Evolutionary conservation across 1,140 invertebrate species (phyloP).

Genomic region (Drosophila santomea): DNA sequence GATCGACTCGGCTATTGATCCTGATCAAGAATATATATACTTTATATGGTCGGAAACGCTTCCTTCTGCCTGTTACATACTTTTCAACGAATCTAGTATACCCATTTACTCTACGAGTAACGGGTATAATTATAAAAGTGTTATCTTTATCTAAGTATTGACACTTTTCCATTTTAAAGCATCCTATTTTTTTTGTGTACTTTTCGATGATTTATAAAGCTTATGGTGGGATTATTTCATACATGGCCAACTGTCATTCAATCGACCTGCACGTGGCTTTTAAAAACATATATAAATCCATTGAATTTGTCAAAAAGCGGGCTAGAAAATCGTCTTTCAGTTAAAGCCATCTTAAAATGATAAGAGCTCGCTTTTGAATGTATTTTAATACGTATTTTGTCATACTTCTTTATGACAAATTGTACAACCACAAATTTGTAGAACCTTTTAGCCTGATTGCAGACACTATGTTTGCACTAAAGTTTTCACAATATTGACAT

Average conservation of each 20-base stretch:
- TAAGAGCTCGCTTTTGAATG: too few species aligned
- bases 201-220: constrained; percentile 5
- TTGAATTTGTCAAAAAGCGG: constrained; percentile 1
- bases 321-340: neutral
- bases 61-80: too few species aligned
- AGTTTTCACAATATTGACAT: neutral
- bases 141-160: too few species aligned
- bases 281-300: neutral
- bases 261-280: neutral
- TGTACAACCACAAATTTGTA: neutral
- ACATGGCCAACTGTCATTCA: constrained; percentile 11
- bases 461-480: neutral
- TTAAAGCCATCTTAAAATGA: too few species aligned
- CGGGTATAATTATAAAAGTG: too few species aligned
- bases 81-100: too few species aligned
- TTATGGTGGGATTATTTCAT: constrained; percentile 12
- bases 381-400: too few species aligned
- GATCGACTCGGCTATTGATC: too few species aligned
- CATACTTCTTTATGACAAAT: neutral
- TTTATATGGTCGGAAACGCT: too few species aligned
- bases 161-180: too few species aligned
- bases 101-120: too few species aligned
- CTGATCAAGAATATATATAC: too few species aligned
- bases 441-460: neutral
- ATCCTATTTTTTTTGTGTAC: neutral